Conservation (phyloP, 2,113 vertebrate species). For the Ptilonorhynchus violaceus region DNA sequence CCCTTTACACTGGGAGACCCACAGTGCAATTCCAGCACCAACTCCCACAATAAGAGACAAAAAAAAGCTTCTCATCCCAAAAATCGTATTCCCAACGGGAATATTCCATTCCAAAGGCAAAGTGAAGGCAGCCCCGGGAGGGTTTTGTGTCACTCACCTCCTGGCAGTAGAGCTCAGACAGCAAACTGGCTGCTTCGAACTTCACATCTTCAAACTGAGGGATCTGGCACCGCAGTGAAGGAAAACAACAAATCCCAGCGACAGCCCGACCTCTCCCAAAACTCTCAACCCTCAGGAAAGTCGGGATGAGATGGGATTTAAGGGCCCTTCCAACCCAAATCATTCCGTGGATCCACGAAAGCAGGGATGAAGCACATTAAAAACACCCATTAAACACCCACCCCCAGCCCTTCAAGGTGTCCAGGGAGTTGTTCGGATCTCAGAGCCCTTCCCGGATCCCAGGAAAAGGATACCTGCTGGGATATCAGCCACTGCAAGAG, state of each 20-base stretch:
- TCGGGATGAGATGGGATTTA: rapidly evolving
- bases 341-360: rapidly evolving
- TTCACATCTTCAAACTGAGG: slow-evolving; percentile 98
- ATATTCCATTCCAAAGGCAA: rapidly evolving
- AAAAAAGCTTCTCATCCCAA: background rate
- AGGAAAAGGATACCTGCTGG: slow-evolving; percentile 92
- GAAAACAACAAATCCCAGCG: rapidly evolving
- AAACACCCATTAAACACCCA: rapidly evolving
- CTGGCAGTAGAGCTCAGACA: slow-evolving; percentile 96
- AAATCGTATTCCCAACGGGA: rapidly evolving
- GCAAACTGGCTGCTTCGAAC: slow-evolving; percentile 96
- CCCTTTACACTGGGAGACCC: rapidly evolving
- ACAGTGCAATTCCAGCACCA: rapidly evolving
- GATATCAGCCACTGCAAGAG: slow-evolving; percentile 93
- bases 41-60: rapidly evolving
- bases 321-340: background rate
- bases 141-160: slow-evolving; percentile 79
- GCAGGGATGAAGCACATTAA: rapidly evolving
- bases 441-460: background rate
- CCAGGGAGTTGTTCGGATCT: rapidly evolving
- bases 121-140: rapidly evolving
- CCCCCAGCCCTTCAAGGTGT: background rate
- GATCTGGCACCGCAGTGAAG: slow-evolving; percentile 78
- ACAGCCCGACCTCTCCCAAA: rapidly evolving
- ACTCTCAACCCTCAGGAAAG: background rate